These are phyloP conservation scores for Ostrea denselamellosa DNA, from an alignment of 1,140 invertebrate genomes.

Conservation along the genomic window DNA sequence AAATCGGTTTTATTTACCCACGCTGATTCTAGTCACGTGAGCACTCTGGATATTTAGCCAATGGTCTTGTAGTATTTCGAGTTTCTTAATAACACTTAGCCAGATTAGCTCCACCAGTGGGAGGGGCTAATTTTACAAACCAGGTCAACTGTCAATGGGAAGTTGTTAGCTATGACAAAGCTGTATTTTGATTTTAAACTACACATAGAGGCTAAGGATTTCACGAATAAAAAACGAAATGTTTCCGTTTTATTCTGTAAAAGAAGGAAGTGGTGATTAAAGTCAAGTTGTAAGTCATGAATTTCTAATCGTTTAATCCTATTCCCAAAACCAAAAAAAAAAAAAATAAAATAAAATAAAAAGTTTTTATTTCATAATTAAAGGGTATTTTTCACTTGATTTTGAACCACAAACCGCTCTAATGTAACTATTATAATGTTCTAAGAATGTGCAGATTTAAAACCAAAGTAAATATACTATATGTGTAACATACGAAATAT, in stretches of 20 bases:
- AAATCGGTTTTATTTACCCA: constrained; percentile 43
- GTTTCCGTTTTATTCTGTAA: neutral
- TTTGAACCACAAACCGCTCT: too few species aligned
- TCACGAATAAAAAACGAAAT: neutral
- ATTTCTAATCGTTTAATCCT: neutral
- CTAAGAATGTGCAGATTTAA: neutral
- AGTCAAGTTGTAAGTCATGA: neutral
- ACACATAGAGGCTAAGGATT: neutral
- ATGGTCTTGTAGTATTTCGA: neutral
- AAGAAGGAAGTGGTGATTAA: neutral
- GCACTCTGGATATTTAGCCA: neutral
- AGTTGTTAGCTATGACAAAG: constrained; percentile 29
- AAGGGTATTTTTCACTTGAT: too few species aligned
- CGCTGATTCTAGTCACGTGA: constrained; percentile 43
- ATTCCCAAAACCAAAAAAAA: too few species aligned
- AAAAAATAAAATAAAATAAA: too few species aligned
- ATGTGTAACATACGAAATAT: neutral
- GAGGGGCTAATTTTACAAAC: constrained; percentile 35
- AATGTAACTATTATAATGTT: neutral
- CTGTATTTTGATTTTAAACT: constrained; percentile 33
- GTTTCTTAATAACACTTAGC: neutral
- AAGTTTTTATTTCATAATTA: too few species aligned
- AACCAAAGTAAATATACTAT: neutral
- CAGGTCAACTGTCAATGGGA: constrained; percentile 37
- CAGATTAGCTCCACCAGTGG: constrained; percentile 37